Base-by-base conservation (phyloP, 2,797 vertebrate species). In the Monodelphis domestica region DNA sequence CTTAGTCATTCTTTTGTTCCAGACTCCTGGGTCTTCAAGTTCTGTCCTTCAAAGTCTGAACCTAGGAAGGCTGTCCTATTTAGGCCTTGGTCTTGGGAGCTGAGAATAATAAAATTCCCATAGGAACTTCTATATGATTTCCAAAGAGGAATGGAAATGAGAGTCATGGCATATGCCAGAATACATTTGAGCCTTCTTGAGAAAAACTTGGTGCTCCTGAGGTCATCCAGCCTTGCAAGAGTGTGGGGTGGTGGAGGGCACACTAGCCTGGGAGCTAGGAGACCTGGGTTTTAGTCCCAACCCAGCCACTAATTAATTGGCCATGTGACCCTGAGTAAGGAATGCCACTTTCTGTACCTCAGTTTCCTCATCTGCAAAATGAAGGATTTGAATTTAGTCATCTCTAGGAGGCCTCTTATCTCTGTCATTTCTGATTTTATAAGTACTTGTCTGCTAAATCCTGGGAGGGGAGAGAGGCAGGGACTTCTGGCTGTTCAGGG, bases 361-460 rank as follows among this genome's bases (percentile, higher is more conserved):
- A 10, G 59, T 84, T 84, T 84, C 38, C 24, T 84, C 50, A 26
- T 84, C 70, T 84, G 30, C 50, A 45, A 78, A 50, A 84, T 84
- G 7, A 84, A 10, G 21, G 51, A 53, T 38, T 29, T 24, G 38
- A 12, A 50, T 3, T 0, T 57, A 30, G 4, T 78, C 54, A 88
- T 93, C 51, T 92, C 89, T 50, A 38, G 33, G 84, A 29, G 90
- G 57, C 26, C 84, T 17, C 91, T 91, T 93, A n/a, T 12, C 33
- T 55, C 92, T 70, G 88, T 54, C 0, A 12, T 92, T 90, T 95
- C 70, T 84, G 38, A 84, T 84, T 84, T 84, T 84, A 45, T 84
- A 84, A 84, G 1, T 84, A 38, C 21, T 78, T 78, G 21, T 91
- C 95, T 96, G 95, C 94, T 94, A 50, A 84, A 89, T 89, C 91